These are phyloP conservation scores for Cladorhizidae sp. DNA, from an alignment of 37 sponge, comb jelly and placozoan species.

Conservation along the genomic window DNA sequence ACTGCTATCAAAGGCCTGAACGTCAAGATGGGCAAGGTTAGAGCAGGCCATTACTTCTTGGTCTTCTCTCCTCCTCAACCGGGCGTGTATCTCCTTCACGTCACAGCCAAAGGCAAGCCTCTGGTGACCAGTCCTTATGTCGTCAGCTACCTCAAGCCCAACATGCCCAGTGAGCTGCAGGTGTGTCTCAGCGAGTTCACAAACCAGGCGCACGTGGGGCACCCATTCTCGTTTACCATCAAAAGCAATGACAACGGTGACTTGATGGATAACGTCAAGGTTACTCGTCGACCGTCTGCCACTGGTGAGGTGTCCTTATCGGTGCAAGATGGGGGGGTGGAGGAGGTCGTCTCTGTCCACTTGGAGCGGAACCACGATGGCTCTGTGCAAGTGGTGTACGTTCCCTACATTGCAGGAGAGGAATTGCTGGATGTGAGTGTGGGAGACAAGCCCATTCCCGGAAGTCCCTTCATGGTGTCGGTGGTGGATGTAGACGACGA, in stretches of 20 bases:
- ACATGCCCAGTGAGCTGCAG: background rate
- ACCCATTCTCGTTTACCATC: conserved; percentile 40
- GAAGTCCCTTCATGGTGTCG: conserved; percentile 55
- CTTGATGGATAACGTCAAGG: conserved; percentile 14
- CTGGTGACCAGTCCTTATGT: conserved; percentile 52
- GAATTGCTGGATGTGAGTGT: conserved; percentile 27
- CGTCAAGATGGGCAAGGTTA: conserved; percentile 64
- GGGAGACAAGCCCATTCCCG: conserved; percentile 36
- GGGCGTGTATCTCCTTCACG: conserved; percentile 62
- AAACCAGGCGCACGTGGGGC: conserved; percentile 14
- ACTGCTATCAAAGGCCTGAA: conserved; percentile 14
- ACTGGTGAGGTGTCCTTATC: background rate
- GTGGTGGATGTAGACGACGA: conserved; percentile 15
- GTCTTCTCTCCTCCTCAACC: conserved; percentile 40
- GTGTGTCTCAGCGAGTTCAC: conserved; percentile 24
- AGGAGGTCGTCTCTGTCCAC: background rate
- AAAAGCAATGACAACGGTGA: conserved; percentile 38
- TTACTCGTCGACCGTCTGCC: conserved; percentile 9
- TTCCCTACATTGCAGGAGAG: conserved; percentile 32
- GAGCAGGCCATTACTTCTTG: conserved; percentile 35
- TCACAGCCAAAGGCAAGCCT: conserved; percentile 1
- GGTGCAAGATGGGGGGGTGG: background rate
- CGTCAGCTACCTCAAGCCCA: conserved; percentile 12
- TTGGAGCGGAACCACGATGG: conserved; percentile 46
- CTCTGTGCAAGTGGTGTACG: conserved; percentile 29